phyloP scores from a whole-genome alignment of 1,140 invertebrate species.

The Aleiodes sp. region DNA sequence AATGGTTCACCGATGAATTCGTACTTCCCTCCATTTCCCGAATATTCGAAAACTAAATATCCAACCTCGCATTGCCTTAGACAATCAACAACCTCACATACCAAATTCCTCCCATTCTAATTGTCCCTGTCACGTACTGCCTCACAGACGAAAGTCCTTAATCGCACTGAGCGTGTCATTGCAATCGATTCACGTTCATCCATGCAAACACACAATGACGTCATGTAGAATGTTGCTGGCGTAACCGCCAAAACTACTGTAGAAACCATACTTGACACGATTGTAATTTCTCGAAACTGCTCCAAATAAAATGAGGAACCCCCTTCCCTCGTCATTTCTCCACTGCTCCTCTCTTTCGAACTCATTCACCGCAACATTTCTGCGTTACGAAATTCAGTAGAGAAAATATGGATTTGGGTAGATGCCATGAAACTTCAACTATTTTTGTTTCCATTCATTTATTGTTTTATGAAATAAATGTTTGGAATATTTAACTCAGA shows the following conservation, averaged over 20 bases:
- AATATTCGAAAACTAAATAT: no score
- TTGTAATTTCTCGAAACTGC: slow-evolving; percentile 41
- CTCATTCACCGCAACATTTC: neutral
- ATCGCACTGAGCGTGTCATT: slow-evolving; percentile 10
- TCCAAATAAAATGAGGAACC: slow-evolving; percentile 39
- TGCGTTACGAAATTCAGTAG: slow-evolving; percentile 2
- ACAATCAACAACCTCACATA: neutral
- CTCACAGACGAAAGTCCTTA: slow-evolving; percentile 7
- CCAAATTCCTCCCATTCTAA: neutral
- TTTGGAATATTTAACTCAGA: neutral
- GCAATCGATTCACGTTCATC: slow-evolving; percentile 23
- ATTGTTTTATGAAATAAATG: neutral
- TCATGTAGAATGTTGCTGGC: slow-evolving; percentile 6
- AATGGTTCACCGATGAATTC: no score
- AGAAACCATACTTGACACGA: slow-evolving; percentile 37
- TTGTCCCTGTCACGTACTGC: neutral
- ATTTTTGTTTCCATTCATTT: neutral
- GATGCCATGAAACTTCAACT: neutral
- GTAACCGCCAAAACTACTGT: slow-evolving; percentile 21
- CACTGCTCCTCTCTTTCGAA: slow-evolving; percentile 19
- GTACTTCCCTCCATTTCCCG: no score
- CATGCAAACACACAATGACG: slow-evolving; percentile 10
- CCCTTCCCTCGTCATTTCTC: neutral
- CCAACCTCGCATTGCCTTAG: no score
- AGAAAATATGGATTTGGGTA: slow-evolving; percentile 7